These are phyloP conservation scores for Xestia rhomboidea DNA, from an alignment of 2,888 invertebrate genomes.

Conservation along the genomic window DNA sequence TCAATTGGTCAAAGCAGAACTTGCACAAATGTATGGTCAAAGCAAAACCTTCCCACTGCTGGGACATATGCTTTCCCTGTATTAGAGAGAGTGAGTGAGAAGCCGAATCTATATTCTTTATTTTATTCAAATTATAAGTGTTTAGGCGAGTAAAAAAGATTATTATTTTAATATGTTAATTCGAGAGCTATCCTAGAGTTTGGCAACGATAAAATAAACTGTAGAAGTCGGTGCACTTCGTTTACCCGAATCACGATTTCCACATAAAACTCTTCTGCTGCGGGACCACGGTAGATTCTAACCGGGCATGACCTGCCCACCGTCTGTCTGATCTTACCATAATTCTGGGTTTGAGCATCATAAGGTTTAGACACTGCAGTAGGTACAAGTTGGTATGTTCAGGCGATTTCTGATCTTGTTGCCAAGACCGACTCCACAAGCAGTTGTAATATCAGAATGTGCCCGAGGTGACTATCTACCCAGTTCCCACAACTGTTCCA, in stretches of 20 bases:
- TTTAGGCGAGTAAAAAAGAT: background rate
- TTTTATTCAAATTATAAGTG: background rate
- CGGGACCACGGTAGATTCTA: background rate
- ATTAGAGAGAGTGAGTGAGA: background rate
- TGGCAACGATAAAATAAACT: constrained; percentile 14
- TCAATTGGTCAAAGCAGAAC: background rate
- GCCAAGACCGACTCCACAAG: background rate
- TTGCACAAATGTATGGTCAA: background rate
- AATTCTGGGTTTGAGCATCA: background rate
- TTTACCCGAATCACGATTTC: constrained; percentile 37
- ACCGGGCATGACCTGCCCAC: constrained; percentile 27
- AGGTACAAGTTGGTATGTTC: background rate
- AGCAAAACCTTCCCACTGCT: background rate
- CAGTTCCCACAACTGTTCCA: background rate
- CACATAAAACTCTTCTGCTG: constrained; percentile 44
- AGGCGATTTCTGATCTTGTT: background rate
- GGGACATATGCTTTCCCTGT: background rate
- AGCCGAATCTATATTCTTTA: background rate
- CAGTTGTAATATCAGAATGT: background rate
- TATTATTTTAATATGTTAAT: background rate
- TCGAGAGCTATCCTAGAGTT: background rate
- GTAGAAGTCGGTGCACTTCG: background rate
- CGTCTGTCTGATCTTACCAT: background rate
- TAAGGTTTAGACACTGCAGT: background rate
- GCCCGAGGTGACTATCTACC: background rate